Evolutionary conservation across 2,888 invertebrate species (phyloP).

Genomic region (Drosophila conformis): DNA sequence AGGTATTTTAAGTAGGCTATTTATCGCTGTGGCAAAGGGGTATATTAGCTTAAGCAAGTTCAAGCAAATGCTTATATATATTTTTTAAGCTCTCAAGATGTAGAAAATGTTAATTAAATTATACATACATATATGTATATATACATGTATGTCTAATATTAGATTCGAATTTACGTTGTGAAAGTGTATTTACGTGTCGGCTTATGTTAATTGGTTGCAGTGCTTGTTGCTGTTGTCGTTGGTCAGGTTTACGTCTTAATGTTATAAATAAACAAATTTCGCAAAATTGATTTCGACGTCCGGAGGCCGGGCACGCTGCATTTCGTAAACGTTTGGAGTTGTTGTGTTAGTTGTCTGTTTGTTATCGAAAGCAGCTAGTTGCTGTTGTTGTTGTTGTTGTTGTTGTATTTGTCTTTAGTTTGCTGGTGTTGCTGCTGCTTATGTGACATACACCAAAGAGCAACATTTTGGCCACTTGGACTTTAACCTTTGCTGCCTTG

Average conservation of each 20-base stretch:
- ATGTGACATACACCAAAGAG: slow-evolving; percentile 30
- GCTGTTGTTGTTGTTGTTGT: background rate
- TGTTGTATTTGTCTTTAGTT: slow-evolving; percentile 9
- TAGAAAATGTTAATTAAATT: background rate
- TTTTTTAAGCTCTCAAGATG: no score
- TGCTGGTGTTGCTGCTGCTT: slow-evolving; percentile 30
- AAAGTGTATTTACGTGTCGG: slow-evolving; percentile 24
- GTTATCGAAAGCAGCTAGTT: slow-evolving; percentile 21
- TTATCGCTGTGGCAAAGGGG: background rate
- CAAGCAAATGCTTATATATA: background rate
- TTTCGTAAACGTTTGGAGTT: slow-evolving; percentile 61
- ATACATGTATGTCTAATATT: background rate
- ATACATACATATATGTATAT: background rate
- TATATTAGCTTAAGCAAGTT: background rate
- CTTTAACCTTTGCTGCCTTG: slow-evolving; percentile 10
- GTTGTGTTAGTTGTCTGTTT: slow-evolving; percentile 45
- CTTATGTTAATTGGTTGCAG: background rate
- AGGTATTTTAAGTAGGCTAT: background rate
- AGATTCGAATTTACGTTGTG: background rate
- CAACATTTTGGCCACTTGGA: slow-evolving; percentile 21
- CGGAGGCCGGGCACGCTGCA: slow-evolving; percentile 56
- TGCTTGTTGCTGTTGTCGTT: slow-evolving; percentile 49
- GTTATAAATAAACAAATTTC: slow-evolving; percentile 70
- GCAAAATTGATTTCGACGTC: slow-evolving; percentile 64
- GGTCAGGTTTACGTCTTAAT: slow-evolving; percentile 69